Evolutionary conservation across 2,888 invertebrate species (phyloP).

Genomic region (Aporophyla lueneburgensis): DNA sequence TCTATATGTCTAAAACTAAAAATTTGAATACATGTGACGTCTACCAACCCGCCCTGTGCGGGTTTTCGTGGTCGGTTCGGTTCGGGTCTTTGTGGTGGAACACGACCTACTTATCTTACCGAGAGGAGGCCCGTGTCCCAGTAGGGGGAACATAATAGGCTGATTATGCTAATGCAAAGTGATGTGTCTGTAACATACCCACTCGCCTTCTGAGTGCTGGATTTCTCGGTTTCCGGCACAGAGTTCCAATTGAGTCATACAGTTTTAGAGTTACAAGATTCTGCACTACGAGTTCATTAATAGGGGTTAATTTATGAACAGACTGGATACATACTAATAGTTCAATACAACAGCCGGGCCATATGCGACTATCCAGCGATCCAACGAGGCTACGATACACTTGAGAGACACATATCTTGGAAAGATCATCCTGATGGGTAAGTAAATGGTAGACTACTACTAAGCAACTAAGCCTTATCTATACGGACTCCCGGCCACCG

Average conservation of each 20-base stretch:
- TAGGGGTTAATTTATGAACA: neutral
- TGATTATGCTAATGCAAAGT: neutral
- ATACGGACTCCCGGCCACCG: too few species aligned
- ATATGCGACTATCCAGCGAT: slow-evolving; percentile 30
- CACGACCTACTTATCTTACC: too few species aligned
- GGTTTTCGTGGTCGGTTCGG: too few species aligned
- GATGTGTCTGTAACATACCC: neutral
- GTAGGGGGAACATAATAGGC: too few species aligned
- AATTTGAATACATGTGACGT: too few species aligned
- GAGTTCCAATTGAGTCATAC: neutral
- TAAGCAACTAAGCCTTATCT: neutral
- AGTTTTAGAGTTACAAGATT: neutral
- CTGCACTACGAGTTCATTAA: neutral
- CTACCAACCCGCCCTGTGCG: too few species aligned
- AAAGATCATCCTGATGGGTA: slow-evolving; percentile 25
- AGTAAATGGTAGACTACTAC: neutral
- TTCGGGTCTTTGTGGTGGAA: too few species aligned
- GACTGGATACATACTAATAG: neutral
- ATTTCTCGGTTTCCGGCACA: neutral
- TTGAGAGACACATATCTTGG: slow-evolving; percentile 23
- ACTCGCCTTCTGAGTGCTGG: neutral
- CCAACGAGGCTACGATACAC: slow-evolving; percentile 18
- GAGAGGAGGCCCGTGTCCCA: rapidly evolving
- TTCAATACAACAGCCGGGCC: slow-evolving; percentile 24
- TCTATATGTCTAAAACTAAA: too few species aligned